Base-by-base conservation (phyloP, 2,113 vertebrate species). In the Mus spicilegus region DNA sequence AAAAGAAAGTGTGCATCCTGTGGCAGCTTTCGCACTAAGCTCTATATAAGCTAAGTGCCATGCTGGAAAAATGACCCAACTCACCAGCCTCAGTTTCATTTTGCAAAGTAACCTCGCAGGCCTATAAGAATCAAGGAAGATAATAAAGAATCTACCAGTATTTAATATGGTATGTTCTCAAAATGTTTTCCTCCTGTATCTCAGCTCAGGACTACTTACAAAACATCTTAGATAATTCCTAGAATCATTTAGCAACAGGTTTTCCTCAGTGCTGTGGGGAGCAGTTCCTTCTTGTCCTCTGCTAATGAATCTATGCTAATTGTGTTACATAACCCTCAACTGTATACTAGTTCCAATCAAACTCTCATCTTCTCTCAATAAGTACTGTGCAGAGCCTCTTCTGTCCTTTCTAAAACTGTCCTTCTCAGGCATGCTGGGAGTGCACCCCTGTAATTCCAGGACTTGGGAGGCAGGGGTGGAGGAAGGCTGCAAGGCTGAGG, bases 51-150 rank as follows among this genome's bases (percentile, higher is more conserved):
- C 73, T 42, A 94, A 87, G 16, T 58, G 20, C 86, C 80, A 87
- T 70, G 13, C 28, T 86, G 39, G 80, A 92, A 93, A 95, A 94
- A 94, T 84, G 16, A 87, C 0, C 17, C 33, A n/a, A 61, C 56
- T 70, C 61, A 75, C 24, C 61, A 94, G 39, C 5, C 30, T 90
- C 46, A 78, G 5, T 73, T 67, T 95, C 85, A 73, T 87, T 94
- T 92, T 85, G 54, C 24, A 94, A 96, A 97, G 65, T 76, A 94
- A 77, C 72, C 87, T 22, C 46, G n/a, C 65, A 39, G 51, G 16
- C 20, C 69, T 90, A 36, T 20, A 69, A 96, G 46, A 92, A 95
- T 93, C 94, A 92, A 89, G 42, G 73, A 94, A 87, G 69, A 89
- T 69, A 96, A 91, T 39, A 17, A 89, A 91, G 72, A 87, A 56